phyloP scores from a whole-genome alignment of 2,113 vertebrate species.

The Athene noctua region DNA sequence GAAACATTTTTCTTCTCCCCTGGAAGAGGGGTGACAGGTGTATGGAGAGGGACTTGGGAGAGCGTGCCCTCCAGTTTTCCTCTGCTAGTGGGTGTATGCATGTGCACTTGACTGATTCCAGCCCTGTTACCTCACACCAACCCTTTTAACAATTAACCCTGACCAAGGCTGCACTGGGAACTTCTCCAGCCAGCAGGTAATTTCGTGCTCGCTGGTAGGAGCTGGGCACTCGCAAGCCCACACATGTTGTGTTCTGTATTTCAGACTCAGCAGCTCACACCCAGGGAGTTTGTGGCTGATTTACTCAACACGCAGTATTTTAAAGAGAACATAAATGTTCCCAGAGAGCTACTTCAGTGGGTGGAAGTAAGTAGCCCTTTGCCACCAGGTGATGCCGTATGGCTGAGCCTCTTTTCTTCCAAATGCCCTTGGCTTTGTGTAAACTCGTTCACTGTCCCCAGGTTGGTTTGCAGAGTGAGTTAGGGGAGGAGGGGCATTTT shows the following conservation, averaged over 20 bases:
- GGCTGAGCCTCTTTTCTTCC: neutral
- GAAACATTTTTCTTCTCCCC: neutral
- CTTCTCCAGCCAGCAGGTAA: rapidly evolving
- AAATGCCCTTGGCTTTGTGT: neutral
- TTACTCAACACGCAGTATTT: slow-evolving; percentile 43
- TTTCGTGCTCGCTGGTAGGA: no score
- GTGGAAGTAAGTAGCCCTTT: slow-evolving; percentile 50
- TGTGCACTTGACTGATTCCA: no score
- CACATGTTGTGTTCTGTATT: neutral
- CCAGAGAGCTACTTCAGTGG: slow-evolving; percentile 55
- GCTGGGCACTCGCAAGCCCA: no score
- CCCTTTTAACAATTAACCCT: neutral
- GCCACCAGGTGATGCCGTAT: neutral
- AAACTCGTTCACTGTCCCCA: neutral
- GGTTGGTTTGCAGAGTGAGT: no score
- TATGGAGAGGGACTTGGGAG: no score
- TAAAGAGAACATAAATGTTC: slow-evolving; percentile 13
- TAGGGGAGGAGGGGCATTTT: neutral
- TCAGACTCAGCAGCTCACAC: slow-evolving; percentile 49
- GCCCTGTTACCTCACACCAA: neutral
- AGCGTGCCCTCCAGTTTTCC: neutral
- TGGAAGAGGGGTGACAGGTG: no score
- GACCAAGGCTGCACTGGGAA: no score
- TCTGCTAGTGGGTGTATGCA: no score
- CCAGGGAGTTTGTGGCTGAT: slow-evolving; percentile 62